phyloP scores from a whole-genome alignment of 2,888 invertebrate genomes.

The Ctena decussata region DNA sequence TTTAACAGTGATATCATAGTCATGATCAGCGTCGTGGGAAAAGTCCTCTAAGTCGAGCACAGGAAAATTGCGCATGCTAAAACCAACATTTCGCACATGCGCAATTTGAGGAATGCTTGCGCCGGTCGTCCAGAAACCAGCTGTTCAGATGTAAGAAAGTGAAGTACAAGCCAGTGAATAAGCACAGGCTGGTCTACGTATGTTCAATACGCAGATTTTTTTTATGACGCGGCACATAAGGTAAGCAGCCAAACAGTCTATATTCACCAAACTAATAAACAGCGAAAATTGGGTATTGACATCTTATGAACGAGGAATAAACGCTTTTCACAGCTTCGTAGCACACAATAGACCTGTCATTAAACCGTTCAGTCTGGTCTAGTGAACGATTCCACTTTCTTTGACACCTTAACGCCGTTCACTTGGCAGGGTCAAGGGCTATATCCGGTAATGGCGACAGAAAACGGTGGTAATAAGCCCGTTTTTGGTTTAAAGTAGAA shows the following conservation, averaged over 20 bases:
- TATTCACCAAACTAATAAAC: neutral
- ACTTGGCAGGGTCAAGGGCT: neutral
- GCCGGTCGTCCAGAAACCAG: no score
- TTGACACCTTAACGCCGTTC: neutral
- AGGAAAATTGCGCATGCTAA: no score
- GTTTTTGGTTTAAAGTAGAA: no score
- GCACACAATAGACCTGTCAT: neutral
- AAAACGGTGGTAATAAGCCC: neutral
- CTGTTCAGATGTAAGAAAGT: no score
- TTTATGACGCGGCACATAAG: neutral
- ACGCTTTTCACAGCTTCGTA: slow-evolving; percentile 41
- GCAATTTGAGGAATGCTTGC: no score
- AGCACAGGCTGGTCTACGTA: no score
- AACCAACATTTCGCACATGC: no score
- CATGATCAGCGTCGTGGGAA: no score
- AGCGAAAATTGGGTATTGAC: slow-evolving; percentile 65
- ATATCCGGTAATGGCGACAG: neutral
- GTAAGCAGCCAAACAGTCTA: neutral
- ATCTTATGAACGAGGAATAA: slow-evolving; percentile 24
- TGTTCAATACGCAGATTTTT: no score
- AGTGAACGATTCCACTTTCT: neutral
- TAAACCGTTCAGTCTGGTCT: neutral
- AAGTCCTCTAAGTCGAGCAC: no score
- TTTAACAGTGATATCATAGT: neutral
- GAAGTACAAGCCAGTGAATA: no score